These are phyloP conservation scores for Nemoura dubitans DNA, from an alignment of 2,888 invertebrate genomes.

Conservation along the genomic window DNA sequence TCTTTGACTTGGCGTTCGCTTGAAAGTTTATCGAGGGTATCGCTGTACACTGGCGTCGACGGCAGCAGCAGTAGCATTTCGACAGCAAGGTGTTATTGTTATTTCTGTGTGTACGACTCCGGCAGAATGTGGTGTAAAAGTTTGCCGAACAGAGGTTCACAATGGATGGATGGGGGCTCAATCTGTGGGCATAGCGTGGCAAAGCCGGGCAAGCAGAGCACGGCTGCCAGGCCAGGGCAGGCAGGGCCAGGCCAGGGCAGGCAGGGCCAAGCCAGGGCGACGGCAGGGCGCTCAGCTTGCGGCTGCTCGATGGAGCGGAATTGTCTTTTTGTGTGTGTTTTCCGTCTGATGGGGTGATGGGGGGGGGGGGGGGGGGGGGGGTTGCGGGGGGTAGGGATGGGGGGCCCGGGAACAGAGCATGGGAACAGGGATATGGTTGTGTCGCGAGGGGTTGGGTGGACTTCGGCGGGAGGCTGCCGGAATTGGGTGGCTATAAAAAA, in stretches of 20 bases:
- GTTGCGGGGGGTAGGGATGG: background rate
- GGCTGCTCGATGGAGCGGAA: conserved; percentile 22
- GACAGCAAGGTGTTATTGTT: background rate
- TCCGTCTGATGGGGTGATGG: background rate
- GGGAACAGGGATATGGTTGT: background rate
- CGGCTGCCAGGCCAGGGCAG: background rate
- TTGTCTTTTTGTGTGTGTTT: conserved; percentile 23
- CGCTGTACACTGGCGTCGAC: background rate
- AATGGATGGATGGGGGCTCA: background rate
- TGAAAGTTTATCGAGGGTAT: background rate
- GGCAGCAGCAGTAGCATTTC: background rate
- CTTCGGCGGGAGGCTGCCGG: background rate
- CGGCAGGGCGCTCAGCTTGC: background rate
- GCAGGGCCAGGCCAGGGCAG: background rate
- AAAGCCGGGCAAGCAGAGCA: background rate
- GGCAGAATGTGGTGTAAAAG: background rate
- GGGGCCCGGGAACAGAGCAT: background rate
- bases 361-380: background rate
- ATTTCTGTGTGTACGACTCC: background rate
- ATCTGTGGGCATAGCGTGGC: background rate
- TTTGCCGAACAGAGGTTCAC: background rate
- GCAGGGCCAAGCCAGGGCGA: background rate
- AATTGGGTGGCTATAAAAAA: conserved; percentile 23
- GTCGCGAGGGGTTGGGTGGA: background rate
- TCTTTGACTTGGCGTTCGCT: background rate